These are phyloP conservation scores for Callyntrura sp. DNA, from an alignment of 2,888 invertebrate genomes.

Conservation along the genomic window DNA sequence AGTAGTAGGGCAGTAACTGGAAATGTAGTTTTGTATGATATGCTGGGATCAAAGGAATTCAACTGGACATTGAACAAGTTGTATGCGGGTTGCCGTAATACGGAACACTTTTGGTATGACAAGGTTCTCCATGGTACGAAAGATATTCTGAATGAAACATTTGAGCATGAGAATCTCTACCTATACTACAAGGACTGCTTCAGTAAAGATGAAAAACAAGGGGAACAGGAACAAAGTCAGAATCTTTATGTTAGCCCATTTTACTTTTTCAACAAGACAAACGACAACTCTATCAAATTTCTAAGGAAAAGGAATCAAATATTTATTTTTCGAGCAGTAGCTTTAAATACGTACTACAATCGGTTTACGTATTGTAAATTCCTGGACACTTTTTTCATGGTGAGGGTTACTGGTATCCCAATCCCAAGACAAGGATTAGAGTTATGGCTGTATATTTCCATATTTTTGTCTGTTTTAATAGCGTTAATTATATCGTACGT, in stretches of 20 bases:
- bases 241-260: constrained; percentile 28
- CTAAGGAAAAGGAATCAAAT: constrained; percentile 80
- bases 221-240: not conserved
- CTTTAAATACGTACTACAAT: constrained; percentile 81
- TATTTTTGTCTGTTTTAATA: constrained; percentile 69
- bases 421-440: constrained; percentile 78
- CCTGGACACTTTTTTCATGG: constrained; percentile 81
- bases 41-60: constrained; percentile 71
- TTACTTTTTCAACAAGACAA: constrained; percentile 79
- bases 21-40: constrained; percentile 81
- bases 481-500: constrained; percentile 3
- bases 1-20: constrained; percentile 79
- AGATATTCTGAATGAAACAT: constrained; percentile 35
- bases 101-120: constrained; percentile 75
- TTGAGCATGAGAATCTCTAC: constrained; percentile 78
- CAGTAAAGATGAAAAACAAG: constrained; percentile 1
- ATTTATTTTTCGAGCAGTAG: constrained; percentile 81
- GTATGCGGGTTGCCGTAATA: constrained; percentile 75
- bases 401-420: constrained; percentile 79
- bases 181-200: constrained; percentile 79
- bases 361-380: constrained; percentile 81
- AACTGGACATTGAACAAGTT: constrained; percentile 67
- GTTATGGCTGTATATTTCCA: constrained; percentile 69
- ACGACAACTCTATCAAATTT: constrained; percentile 79
- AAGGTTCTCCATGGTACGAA: constrained; percentile 48